Evolutionary conservation across 2,113 vertebrate genomes (phyloP).

Genomic region (Dicaeum eximium): DNA sequence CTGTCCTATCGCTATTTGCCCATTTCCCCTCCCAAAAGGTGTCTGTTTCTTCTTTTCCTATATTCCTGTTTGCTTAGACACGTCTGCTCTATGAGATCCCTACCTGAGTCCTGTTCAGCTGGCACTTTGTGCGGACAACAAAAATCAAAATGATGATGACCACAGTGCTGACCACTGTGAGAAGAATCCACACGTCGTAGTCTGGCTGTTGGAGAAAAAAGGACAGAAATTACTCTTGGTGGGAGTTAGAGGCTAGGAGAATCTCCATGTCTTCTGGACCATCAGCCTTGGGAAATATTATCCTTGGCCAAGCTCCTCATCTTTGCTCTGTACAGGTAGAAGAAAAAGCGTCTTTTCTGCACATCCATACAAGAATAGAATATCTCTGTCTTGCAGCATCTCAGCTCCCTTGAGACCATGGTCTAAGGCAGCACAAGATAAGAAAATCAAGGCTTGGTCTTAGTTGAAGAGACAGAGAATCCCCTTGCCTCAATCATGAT

Average conservation of each 20-base stretch:
- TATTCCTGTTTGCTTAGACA: background rate
- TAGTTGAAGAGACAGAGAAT: background rate
- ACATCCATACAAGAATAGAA: background rate
- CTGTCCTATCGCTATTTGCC: background rate
- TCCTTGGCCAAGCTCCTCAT: background rate
- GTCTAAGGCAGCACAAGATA: background rate
- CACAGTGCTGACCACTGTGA: constrained; percentile 87
- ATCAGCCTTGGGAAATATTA: background rate
- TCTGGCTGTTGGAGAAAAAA: constrained; percentile 76
- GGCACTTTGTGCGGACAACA: constrained; percentile 85
- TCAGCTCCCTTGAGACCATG: background rate
- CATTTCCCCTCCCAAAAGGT: background rate
- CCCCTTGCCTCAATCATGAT: accelerated
- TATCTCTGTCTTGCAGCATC: background rate
- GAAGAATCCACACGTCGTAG: constrained; percentile 91
- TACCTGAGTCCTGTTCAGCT: constrained; percentile 84
- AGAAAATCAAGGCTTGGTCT: background rate
- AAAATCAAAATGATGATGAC: constrained; percentile 85
- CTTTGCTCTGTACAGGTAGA: background rate
- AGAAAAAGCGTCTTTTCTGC: background rate
- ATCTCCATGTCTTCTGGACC: background rate
- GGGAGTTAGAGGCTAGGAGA: background rate
- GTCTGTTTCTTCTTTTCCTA: background rate
- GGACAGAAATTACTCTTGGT: background rate
- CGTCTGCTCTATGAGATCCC: background rate